phyloP scores from a whole-genome alignment of 2,797 vertebrate species.

The Acipenser ruthenus region DNA sequence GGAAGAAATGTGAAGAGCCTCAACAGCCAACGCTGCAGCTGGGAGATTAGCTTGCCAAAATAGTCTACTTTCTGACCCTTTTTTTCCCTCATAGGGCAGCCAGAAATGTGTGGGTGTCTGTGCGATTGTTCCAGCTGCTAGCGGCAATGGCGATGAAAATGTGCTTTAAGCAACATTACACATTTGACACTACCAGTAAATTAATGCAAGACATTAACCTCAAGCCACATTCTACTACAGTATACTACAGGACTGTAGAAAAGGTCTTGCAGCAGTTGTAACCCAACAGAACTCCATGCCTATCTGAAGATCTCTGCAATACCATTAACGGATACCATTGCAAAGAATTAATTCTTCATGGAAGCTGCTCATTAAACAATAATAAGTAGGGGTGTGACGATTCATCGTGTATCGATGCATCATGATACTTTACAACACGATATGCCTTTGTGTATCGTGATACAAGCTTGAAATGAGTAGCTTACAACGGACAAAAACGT shows the following conservation, averaged over 20 bases:
- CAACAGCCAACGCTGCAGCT: constrained; percentile 26
- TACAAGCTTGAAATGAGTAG: no score
- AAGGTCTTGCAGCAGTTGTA: background rate
- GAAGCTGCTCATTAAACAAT: no score
- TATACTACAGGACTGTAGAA: background rate
- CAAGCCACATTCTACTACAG: background rate
- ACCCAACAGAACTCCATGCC: background rate
- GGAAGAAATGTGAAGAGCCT: constrained; percentile 27
- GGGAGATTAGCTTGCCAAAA: constrained; percentile 31
- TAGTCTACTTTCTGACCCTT: constrained; percentile 25
- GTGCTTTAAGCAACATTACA: no score
- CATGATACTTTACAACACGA: no score
- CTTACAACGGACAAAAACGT: no score
- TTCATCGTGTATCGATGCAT: no score
- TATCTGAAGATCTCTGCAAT: no score
- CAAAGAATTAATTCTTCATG: no score
- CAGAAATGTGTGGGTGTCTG: background rate
- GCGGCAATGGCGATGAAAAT: background rate
- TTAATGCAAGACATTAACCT: background rate
- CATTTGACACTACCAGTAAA: background rate
- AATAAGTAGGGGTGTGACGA: no score
- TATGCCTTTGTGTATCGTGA: no score
- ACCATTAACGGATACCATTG: no score
- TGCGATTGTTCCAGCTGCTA: background rate
- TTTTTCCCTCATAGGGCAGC: constrained; percentile 10